Base-by-base conservation (phyloP, 2,113 vertebrate species). In the Nothobranchius furzeri region DNA sequence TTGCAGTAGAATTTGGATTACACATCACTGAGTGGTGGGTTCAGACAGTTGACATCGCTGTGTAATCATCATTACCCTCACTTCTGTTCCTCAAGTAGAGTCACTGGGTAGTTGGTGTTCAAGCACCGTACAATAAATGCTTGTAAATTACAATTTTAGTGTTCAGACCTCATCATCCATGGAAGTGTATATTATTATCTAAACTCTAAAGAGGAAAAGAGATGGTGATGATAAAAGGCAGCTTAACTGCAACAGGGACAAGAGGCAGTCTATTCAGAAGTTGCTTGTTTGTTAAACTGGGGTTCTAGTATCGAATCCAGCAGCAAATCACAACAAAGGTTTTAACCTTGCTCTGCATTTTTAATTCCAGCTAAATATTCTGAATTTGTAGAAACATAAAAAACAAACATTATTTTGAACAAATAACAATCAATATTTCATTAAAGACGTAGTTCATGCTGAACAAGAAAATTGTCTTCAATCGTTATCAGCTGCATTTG, bases 31-130 rank as follows among this genome's bases (percentile, higher is more conserved):
- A 76, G 74, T 47, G 56, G 35, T 6, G 47, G 56, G 46, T 37
- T 60, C 83, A 76, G 68, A 85, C 55, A 64, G 69, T 68, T 87
- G 78, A 85, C 86, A 73, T 56, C 73, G 69, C 73, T 52, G 69
- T 80, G 81, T 76, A 81, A 85, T 86, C 78, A 76, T 82, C 86
- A 85, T 88, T 81, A 82, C 67, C 70, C 68, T 71, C 76, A 52
- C 70, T 70, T 64, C 71, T 71, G 53, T 48, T 40, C 63, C 70
- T 77, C 43, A 43, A 82, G 63, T 24, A 76, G 79, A 60, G 72
- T 80, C 70, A 77, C 62, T 55, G 30, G 60, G 47, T 70, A 60
- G 37, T 40, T 7, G 37, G 37, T 40, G 66, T 76, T 79, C 51
- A 66, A 87, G 83, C 60, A 54, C 66, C 75, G 47, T 60, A 63